A percentile compares a stretch with the other conserved stretches of the same genome.
These are phyloP conservation scores for Columba guinea DNA, from an alignment of 2,797 vertebrate species.

Conservation along the genomic window DNA sequence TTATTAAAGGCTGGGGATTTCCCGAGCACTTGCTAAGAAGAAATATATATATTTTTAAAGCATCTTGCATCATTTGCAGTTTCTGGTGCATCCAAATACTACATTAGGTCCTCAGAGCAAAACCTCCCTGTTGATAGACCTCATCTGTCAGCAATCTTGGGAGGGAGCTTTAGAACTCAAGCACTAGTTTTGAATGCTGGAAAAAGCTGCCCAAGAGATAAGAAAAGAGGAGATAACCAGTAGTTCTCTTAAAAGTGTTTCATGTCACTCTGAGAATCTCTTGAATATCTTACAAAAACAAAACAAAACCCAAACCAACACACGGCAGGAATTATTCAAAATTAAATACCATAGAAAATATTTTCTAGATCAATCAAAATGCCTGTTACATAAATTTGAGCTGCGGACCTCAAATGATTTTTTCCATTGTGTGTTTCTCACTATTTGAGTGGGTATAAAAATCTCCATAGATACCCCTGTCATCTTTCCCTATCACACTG, in stretches of 20 bases:
- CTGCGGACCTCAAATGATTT: slow-evolving; percentile 9
- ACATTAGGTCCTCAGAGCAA: slow-evolving; percentile 13
- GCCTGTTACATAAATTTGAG: not conserved
- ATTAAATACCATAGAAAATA: not conserved
- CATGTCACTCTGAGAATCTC: not conserved
- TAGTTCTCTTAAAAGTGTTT: slow-evolving; percentile 21
- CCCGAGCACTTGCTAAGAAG: not conserved
- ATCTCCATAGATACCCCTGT: slow-evolving; percentile 16
- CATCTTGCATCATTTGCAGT: slow-evolving; percentile 14
- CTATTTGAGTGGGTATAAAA: slow-evolving; percentile 31
- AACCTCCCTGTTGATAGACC: not conserved
- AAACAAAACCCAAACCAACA: not conserved
- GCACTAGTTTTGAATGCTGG: not conserved
- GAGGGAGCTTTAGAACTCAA: slow-evolving; percentile 2
- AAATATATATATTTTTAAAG: not conserved
- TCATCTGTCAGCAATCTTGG: not conserved
- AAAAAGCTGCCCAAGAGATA: slow-evolving; percentile 35
- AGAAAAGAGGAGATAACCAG: slow-evolving; percentile 5
- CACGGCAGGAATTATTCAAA: not conserved
- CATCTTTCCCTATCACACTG: slow-evolving; percentile 17
- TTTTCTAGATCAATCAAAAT: slow-evolving; percentile 6
- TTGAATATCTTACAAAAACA: slow-evolving; percentile 21
- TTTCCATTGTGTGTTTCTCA: slow-evolving; percentile 48
- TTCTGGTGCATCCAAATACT: slow-evolving; percentile 25
- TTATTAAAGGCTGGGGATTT: slow-evolving; percentile 23